A percentile compares a stretch with the other conserved stretches of the same genome.
These are phyloP conservation scores for Scelioninae gen. 2 DNA, from an alignment of 2,888 invertebrate species.

Conservation along the genomic window DNA sequence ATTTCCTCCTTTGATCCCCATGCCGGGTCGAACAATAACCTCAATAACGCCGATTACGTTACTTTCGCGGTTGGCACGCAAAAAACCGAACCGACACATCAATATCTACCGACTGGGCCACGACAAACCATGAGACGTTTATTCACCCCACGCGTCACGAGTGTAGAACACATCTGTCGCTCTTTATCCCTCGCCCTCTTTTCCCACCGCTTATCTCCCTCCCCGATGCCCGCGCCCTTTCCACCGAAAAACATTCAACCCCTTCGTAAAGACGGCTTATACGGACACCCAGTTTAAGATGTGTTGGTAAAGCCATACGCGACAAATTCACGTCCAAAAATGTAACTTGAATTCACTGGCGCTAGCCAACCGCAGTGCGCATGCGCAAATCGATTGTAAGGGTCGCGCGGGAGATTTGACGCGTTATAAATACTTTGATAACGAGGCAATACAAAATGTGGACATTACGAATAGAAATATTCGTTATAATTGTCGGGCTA, in stretches of 20 bases:
- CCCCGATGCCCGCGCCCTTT: conserved; percentile 37
- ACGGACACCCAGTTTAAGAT: not conserved
- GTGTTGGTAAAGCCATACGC: conserved; percentile 17
- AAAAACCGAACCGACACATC: conserved; percentile 44
- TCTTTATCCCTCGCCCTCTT: conserved; percentile 49
- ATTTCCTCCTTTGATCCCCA: conserved; percentile 40
- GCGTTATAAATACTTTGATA: no score
- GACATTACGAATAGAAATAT: no score
- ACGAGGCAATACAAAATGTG: no score
- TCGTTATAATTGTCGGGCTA: no score
- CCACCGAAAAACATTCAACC: conserved; percentile 41
- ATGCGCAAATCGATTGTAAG: conserved; percentile 16
- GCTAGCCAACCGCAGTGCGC: not conserved
- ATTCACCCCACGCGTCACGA: conserved; percentile 43
- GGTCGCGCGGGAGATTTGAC: conserved; percentile 20
- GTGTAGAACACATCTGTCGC: conserved; percentile 54
- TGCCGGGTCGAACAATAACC: conserved; percentile 38
- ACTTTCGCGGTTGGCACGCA: conserved; percentile 47
- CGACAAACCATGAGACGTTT: conserved; percentile 29
- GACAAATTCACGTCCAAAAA: conserved; percentile 18
- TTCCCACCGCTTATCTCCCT: conserved; percentile 33
- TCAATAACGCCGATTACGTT: conserved; percentile 49
- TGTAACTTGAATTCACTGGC: not conserved
- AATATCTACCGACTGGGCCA: conserved; percentile 35
- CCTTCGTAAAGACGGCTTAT: conserved; percentile 22